These are phyloP conservation scores for Trypoxylus dichotomus DNA, from an alignment of 1,140 invertebrate species.

Conservation along the genomic window DNA sequence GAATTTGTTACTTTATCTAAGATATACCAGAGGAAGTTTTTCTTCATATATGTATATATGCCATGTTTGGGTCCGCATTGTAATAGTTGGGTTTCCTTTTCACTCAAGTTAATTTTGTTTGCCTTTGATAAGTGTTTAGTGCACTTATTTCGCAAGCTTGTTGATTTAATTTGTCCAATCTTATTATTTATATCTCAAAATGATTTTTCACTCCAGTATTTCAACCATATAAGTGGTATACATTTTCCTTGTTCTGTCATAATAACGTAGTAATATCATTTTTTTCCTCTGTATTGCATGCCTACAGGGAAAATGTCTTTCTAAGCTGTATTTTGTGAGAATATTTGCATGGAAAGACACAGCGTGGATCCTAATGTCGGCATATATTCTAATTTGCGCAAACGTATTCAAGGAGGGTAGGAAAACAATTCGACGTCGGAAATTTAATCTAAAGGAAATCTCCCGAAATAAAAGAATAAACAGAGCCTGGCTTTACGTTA, in stretches of 20 bases:
- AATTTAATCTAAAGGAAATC: slow-evolving; percentile 25
- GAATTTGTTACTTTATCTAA: no score
- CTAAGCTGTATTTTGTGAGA: not conserved
- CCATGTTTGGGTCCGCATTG: no score
- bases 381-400: slow-evolving; percentile 25
- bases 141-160: no score
- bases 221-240: no score
- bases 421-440: slow-evolving; percentile 8
- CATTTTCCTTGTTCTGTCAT: not conserved
- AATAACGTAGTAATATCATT: not conserved
- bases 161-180: no score
- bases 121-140: no score
- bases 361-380: not conserved
- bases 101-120: no score
- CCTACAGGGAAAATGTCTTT: not conserved
- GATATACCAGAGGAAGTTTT: no score
- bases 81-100: no score
- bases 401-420: slow-evolving; percentile 4
- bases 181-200: no score
- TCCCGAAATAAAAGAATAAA: not conserved
- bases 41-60: no score
- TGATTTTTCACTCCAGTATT: no score
- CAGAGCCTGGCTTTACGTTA: not conserved
- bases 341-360: not conserved
- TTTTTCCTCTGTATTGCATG: not conserved